Evolutionary conservation across 1,140 invertebrate genomes (phyloP).

Genomic region (Diachasma alloeum): DNA sequence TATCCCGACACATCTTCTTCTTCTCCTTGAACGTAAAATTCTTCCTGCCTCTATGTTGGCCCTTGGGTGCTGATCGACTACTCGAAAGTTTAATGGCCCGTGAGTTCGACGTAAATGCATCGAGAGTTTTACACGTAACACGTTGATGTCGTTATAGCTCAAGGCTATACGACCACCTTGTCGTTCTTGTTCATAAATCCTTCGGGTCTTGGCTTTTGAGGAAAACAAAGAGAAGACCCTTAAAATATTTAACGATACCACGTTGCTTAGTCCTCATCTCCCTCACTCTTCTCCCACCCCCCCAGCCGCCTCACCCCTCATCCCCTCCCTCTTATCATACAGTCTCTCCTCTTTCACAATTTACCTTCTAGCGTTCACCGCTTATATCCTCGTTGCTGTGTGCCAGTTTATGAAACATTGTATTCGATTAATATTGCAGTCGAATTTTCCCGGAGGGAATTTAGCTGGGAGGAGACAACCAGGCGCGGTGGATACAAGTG

Average conservation of each 20-base stretch:
- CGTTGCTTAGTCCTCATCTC: neutral
- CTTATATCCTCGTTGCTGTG: neutral
- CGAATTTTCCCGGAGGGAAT: neutral
- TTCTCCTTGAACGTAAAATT: neutral
- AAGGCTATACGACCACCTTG: slow-evolving; percentile 18
- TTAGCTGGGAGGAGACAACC: neutral
- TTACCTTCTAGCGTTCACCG: neutral
- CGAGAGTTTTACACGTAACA: slow-evolving; percentile 31
- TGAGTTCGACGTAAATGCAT: slow-evolving; percentile 32
- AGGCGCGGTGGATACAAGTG: neutral
- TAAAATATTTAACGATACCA: slow-evolving; percentile 9
- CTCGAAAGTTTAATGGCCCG: slow-evolving; percentile 32
- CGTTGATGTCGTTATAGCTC: slow-evolving; percentile 30
- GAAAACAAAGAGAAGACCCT: slow-evolving; percentile 8
- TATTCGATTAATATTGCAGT: slow-evolving; percentile 6
- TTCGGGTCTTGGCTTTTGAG: neutral
- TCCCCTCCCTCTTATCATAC: neutral
- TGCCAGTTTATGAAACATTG: slow-evolving; percentile 9
- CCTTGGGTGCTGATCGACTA: slow-evolving; percentile 25
- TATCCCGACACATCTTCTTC: neutral
- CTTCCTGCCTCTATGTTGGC: neutral
- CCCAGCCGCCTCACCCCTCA: neutral
- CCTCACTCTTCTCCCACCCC: neutral
- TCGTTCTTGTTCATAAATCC: slow-evolving; percentile 27
- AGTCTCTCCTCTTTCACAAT: neutral